Conservation (phyloP, 2,797 vertebrate species). For the Cirrhinus mrigala region DNA sequence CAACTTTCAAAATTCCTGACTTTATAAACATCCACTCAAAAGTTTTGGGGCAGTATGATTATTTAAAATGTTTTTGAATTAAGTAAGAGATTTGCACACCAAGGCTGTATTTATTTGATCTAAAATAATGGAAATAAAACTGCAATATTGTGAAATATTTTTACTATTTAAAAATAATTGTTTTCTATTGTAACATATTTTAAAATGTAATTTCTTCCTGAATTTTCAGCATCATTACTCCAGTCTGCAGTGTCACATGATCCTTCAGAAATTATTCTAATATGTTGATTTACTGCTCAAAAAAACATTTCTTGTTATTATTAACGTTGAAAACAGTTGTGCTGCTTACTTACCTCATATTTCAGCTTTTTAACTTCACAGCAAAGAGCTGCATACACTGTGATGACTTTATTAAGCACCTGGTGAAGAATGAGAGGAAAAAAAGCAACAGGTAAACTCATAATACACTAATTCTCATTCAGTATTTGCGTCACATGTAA, state of each 20-base stretch:
- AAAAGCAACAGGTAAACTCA: not conserved
- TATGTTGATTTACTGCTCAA: not conserved
- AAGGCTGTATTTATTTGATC: not conserved
- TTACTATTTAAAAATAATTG: not conserved
- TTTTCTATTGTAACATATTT: not conserved
- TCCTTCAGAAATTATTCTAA: not conserved
- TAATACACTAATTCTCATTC: not conserved
- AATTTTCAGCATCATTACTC: not conserved
- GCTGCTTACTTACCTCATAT: conserved; percentile 84
- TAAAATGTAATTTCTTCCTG: not conserved
- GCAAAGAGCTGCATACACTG: conserved; percentile 96
- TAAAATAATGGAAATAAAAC: not conserved
- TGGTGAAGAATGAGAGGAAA: conserved; percentile 62
- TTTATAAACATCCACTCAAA: not conserved
- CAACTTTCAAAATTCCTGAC: not conserved
- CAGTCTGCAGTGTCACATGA: not conserved
- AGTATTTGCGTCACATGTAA: not conserved
- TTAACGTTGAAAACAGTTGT: not conserved
- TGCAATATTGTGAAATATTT: not conserved
- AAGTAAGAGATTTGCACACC: not conserved
- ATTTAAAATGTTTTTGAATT: not conserved
- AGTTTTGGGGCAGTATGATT: not conserved
- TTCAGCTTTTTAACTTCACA: conserved; percentile 98
- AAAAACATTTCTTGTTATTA: not conserved
- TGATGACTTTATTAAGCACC: conserved; percentile 99